Evolutionary conservation across 1,140 invertebrate genomes (phyloP).

Genomic region (Drosophila pallidifrons): DNA sequence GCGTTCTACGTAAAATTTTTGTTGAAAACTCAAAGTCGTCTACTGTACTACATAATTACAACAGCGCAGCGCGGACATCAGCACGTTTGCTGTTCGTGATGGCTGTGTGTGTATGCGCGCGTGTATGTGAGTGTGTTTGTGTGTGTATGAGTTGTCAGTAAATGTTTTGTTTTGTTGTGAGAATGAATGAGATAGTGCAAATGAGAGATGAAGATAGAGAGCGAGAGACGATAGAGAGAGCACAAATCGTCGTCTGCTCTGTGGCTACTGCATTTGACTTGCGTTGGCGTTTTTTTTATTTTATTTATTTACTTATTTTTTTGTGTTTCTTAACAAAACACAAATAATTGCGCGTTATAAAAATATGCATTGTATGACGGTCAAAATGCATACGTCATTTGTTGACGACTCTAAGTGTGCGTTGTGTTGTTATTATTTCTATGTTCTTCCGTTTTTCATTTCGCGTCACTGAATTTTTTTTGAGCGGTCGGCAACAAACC

Average conservation of each 20-base stretch:
- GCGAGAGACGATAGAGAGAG: constrained; percentile 21
- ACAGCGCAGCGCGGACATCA: constrained; percentile 56
- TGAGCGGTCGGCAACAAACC: constrained; percentile 34
- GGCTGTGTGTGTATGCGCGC: not conserved
- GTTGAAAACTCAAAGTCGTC: constrained; percentile 79
- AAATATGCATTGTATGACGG: constrained; percentile 30
- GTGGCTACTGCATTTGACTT: constrained; percentile 17
- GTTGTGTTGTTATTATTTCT: constrained; percentile 30
- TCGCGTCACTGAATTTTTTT: constrained; percentile 29
- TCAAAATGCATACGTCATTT: constrained; percentile 34
- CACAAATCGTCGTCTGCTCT: constrained; percentile 31
- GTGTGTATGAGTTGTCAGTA: constrained; percentile 51
- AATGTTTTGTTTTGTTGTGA: constrained; percentile 82
- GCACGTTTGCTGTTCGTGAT: constrained; percentile 54
- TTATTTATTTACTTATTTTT: constrained; percentile 29
- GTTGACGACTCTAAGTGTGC: constrained; percentile 19
- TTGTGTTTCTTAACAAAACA: constrained; percentile 20
- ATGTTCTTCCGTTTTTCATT: constrained; percentile 36
- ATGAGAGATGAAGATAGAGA: constrained; percentile 17
- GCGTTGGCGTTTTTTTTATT: constrained; percentile 48
- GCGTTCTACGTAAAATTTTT: constrained; percentile 74
- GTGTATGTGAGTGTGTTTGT: constrained; percentile 2
- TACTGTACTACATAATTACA: constrained; percentile 84
- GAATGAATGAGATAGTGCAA: constrained; percentile 42
- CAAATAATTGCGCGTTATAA: constrained; percentile 50